phyloP scores from a whole-genome alignment of 2,888 invertebrate genomes.

The Drosophila emarginata region DNA sequence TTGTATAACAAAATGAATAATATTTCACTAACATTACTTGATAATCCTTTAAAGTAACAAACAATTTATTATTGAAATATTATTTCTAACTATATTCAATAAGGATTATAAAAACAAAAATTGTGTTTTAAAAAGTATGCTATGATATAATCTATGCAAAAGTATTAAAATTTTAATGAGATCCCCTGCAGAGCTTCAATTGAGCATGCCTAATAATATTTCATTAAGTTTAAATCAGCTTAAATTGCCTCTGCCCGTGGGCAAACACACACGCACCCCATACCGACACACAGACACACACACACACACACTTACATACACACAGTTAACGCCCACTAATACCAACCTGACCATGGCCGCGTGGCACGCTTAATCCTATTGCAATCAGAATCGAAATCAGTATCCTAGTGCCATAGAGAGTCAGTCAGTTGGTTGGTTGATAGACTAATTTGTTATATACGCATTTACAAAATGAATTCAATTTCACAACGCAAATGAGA shows the following conservation, averaged over 20 bases:
- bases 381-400: slow-evolving; percentile 2
- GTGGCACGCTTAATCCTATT: slow-evolving; percentile 40
- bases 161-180: neutral
- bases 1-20: no score
- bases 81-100: neutral
- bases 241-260: slow-evolving; percentile 10
- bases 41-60: neutral
- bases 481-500: slow-evolving; percentile 25
- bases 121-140: neutral
- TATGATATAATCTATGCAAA: neutral
- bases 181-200: no score
- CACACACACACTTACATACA: neutral
- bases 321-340: neutral
- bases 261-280: slow-evolving; percentile 3
- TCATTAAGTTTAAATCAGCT: slow-evolving; percentile 22
- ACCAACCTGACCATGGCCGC: slow-evolving; percentile 37
- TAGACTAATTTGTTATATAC: slow-evolving; percentile 35
- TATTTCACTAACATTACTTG: no score
- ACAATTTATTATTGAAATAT: no score
- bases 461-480: slow-evolving; percentile 41
- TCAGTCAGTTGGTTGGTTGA: slow-evolving; percentile 18
- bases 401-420: slow-evolving; percentile 12
- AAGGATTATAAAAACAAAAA: neutral
- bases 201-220: neutral
- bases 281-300: neutral